These are phyloP conservation scores for Platysternon megacephalum DNA, from an alignment of 2,113 vertebrate species.

Conservation along the genomic window DNA sequence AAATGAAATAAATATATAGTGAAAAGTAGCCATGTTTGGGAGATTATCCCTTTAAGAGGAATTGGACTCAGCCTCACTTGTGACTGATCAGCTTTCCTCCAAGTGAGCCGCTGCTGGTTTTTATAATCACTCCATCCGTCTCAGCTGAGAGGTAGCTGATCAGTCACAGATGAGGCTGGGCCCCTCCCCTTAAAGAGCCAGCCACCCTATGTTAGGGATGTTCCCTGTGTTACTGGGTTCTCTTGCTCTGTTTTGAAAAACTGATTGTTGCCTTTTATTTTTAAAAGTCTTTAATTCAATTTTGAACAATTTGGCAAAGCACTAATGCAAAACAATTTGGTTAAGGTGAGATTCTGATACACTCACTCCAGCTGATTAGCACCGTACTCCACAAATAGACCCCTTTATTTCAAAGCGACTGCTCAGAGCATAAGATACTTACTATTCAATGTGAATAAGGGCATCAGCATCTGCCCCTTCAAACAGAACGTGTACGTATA, in stretches of 20 bases:
- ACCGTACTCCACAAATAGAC: neutral
- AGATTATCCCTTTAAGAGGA: neutral
- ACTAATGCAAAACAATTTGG: neutral
- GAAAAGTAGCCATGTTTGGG: neutral
- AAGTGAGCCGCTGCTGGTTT: neutral
- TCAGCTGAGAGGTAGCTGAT: neutral
- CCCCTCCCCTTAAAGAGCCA: neutral
- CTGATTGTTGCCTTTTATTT: neutral
- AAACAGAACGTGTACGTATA: rapidly evolving
- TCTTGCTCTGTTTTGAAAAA: neutral
- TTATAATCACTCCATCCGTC: neutral
- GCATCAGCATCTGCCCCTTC: neutral
- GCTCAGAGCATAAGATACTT: neutral
- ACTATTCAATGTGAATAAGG: neutral
- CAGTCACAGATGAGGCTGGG: neutral
- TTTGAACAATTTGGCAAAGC: neutral
- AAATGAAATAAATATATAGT: neutral
- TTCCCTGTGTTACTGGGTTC: neutral
- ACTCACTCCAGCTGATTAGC: neutral
- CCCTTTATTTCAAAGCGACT: neutral
- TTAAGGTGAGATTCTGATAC: neutral
- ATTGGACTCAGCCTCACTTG: neutral
- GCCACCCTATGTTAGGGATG: neutral
- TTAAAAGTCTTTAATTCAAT: neutral
- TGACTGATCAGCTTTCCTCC: neutral